A percentile compares a stretch with the other conserved stretches of the same genome.
phyloP scores from a whole-genome alignment of 2,113 vertebrate genomes.

The Ptilonorhynchus violaceus region DNA sequence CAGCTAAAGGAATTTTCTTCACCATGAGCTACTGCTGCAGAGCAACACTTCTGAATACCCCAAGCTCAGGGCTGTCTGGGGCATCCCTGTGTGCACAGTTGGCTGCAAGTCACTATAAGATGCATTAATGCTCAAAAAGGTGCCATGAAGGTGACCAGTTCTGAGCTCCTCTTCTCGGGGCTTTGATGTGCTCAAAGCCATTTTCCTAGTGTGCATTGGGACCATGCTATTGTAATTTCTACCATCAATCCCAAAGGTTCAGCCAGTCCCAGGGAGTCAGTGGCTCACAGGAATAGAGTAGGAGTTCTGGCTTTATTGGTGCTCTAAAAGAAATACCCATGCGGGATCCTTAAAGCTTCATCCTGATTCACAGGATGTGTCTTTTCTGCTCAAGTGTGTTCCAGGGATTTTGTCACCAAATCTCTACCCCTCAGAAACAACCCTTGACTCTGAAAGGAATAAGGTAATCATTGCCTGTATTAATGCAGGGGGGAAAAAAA shows the following conservation, averaged over 20 bases:
- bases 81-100: neutral
- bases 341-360: neutral
- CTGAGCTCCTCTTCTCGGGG: neutral
- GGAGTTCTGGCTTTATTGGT: neutral
- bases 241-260: neutral
- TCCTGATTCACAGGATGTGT: neutral
- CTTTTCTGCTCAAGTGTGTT: neutral
- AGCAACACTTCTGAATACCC: neutral
- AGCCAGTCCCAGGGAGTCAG: neutral
- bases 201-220: neutral
- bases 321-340: neutral
- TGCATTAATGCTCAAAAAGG: neutral
- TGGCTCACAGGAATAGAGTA: neutral
- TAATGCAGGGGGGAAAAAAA: neutral
- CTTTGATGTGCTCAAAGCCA: neutral
- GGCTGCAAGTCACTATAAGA: neutral
- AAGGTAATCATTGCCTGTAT: neutral
- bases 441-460: neutral
- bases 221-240: neutral
- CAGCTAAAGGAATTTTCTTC: neutral
- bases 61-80: neutral
- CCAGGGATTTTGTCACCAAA: neutral
- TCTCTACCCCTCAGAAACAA: neutral
- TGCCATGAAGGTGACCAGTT: neutral
- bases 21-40: neutral